Evolutionary conservation across 2,113 vertebrate species (phyloP), one percentile per base, ranked within the genome.

Genomic region (Sisor rabdophorus): DNA sequence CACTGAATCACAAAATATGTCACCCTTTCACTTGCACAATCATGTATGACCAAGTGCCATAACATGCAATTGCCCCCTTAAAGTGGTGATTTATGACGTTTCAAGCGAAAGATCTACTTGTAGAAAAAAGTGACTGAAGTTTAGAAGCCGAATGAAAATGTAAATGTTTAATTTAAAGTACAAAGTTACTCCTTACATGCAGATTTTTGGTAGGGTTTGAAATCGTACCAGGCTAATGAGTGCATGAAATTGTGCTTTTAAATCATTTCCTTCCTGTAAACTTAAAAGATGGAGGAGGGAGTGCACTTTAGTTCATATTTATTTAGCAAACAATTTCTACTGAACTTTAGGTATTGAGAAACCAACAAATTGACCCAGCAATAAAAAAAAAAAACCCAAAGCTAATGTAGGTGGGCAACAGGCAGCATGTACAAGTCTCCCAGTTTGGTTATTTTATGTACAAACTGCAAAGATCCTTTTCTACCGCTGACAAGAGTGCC

Each of bases 401-500:
- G 54, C 24, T 5, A 80, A 53, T 50, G 48, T 17, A 75, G 44
- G 40, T 12, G 19, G 20, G 69, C 68, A 59, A 73, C 22, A 54
- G 58, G 52, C 22, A 44, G n/a, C 52, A 40, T 10, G 11, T 13
- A 40, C 6, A 20, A 15, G 11, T 19, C 20, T 48, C 15, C 20
- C 1, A 44, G 30, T 20, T 58, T 48, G 47, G 22, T 60, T 32
- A 1, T 8, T 71, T 76, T 32, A 20, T 24, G 13, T 58, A 30
- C 8, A 32, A 16, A 64, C 2, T 22, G 30, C 4, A 48, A 22
- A 40, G 55, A 13, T 28, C 47, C 28, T 63, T 17, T n/a, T 8
- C 7, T 11, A 48, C 9, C 60, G 48, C 15, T 50, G 30, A 61
- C 12, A 2, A 36, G 22, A 24, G 10, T 36, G 63, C 6, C 44